Percentiles rank a stretch among this genome's conserved stretches.
phyloP scores from a whole-genome alignment of 2,113 vertebrate species.

The Gnathonemus longibarbis region DNA sequence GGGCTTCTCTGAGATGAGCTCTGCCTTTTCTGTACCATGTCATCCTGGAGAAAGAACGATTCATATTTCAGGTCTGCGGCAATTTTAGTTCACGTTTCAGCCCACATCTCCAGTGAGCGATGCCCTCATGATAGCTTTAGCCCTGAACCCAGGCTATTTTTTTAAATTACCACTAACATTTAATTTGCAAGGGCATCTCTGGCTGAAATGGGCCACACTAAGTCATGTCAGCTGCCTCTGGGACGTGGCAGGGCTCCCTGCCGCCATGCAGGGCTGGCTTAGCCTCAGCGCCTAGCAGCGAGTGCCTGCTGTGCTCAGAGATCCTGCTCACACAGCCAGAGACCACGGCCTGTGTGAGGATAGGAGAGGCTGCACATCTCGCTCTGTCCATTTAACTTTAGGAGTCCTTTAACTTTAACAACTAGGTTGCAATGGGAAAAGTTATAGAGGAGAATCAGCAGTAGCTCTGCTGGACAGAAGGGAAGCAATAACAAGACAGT shows the following conservation, averaged over 20 bases:
- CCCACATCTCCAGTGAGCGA: background rate
- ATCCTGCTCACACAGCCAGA: background rate
- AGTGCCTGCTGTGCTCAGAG: background rate
- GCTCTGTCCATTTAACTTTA: background rate
- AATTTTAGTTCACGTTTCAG: background rate
- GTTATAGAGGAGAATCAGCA: background rate
- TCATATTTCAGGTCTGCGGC: background rate
- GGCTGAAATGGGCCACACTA: background rate
- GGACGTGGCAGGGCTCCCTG: background rate
- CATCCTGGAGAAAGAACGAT: background rate
- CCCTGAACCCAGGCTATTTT: background rate
- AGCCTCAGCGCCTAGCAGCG: background rate
- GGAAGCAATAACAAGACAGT: background rate
- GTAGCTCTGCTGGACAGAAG: background rate
- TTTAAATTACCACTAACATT: conserved; percentile 4
- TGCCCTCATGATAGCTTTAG: background rate
- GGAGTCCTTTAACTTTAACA: background rate
- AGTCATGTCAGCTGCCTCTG: background rate
- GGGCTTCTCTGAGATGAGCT: background rate
- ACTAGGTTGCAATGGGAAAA: background rate
- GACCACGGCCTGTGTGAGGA: background rate
- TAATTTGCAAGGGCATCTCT: background rate
- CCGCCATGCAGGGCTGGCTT: background rate
- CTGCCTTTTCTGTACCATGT: background rate
- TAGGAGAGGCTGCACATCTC: background rate